Conservation (phyloP, 2,797 vertebrate genomes). For the Poeciliopsis infans region DNA sequence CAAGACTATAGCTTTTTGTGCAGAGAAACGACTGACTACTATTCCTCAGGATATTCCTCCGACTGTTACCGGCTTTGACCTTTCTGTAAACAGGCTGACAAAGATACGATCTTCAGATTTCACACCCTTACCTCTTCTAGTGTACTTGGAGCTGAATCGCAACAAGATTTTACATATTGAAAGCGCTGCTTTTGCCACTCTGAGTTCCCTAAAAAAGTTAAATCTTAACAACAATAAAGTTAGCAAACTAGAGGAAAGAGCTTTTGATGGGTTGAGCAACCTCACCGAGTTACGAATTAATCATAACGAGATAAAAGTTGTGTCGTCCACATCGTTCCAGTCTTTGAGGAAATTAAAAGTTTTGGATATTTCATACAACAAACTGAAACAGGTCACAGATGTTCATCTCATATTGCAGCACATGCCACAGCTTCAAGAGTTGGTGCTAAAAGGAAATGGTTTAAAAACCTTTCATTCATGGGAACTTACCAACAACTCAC, state of each 20-base stretch:
- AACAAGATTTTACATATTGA: slow-evolving; percentile 61
- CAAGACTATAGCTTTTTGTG: slow-evolving; percentile 44
- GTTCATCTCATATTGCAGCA: slow-evolving; percentile 54
- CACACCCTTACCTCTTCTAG: slow-evolving; percentile 36
- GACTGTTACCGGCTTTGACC: slow-evolving; percentile 53
- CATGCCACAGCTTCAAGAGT: slow-evolving; percentile 44
- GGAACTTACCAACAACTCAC: slow-evolving; percentile 63
- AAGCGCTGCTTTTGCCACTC: slow-evolving; percentile 43
- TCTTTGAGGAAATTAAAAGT: slow-evolving; percentile 52
- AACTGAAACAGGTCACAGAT: slow-evolving; percentile 26
- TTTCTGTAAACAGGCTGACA: slow-evolving; percentile 66
- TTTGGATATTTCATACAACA: slow-evolving; percentile 71
- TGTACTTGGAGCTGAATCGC: slow-evolving; percentile 42
- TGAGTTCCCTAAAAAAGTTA: slow-evolving; percentile 59
- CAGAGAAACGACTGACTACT: neutral
- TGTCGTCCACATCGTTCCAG: slow-evolving; percentile 58
- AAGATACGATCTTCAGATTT: slow-evolving; percentile 64
- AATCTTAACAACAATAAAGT: slow-evolving; percentile 72
- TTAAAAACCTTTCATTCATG: slow-evolving; percentile 61
- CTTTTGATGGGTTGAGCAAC: slow-evolving; percentile 69
- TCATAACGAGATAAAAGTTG: slow-evolving; percentile 44
- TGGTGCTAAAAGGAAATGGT: slow-evolving; percentile 48
- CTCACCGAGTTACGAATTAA: slow-evolving; percentile 60
- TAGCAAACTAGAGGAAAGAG: slow-evolving; percentile 23
- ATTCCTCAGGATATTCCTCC: slow-evolving; percentile 73